phyloP scores from a whole-genome alignment of 2,888 invertebrate genomes.

The Masnerella sp. region DNA sequence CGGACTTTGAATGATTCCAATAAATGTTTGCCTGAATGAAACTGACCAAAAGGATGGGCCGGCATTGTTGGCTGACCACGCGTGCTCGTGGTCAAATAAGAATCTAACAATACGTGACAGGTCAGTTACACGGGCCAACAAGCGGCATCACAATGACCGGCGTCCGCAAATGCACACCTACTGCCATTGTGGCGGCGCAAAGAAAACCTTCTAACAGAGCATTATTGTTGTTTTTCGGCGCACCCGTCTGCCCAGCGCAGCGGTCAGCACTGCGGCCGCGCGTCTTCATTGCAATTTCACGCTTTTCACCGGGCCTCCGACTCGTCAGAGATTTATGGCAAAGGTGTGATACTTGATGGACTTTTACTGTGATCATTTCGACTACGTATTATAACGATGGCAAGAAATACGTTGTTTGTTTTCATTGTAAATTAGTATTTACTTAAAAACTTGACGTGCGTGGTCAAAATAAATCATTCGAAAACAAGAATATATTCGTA shows the following conservation, averaged over 20 bases:
- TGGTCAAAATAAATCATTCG: too few species aligned
- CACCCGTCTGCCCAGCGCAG: slow-evolving; percentile 54
- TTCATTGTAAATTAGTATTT: too few species aligned
- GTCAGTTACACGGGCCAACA: slow-evolving; percentile 71
- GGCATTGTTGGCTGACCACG: slow-evolving; percentile 63
- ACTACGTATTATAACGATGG: too few species aligned
- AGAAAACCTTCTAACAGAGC: slow-evolving; percentile 63
- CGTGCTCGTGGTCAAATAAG: slow-evolving; percentile 65
- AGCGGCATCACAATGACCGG: slow-evolving; percentile 69
- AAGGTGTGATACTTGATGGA: slow-evolving; percentile 30
- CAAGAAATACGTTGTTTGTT: too few species aligned
- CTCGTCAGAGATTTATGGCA: slow-evolving; percentile 23
- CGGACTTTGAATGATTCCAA: slow-evolving; percentile 55
- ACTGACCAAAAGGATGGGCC: slow-evolving; percentile 64
- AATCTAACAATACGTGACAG: slow-evolving; percentile 65
- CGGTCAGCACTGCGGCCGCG: slow-evolving; percentile 48
- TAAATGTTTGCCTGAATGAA: slow-evolving; percentile 68
- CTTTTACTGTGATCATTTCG: too few species aligned
- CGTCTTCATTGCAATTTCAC: slow-evolving; percentile 52
- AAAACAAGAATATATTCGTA: too few species aligned
- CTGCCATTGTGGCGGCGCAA: slow-evolving; percentile 60
- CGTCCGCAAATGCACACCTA: slow-evolving; percentile 63
- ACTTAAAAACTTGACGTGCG: too few species aligned
- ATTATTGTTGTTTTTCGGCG: slow-evolving; percentile 62
- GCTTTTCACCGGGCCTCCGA: slow-evolving; percentile 41